Evolutionary conservation across 2,888 invertebrate species (phyloP), one percentile per base, ranked within the genome.

Genomic region (Ferdinandea cuprea): DNA sequence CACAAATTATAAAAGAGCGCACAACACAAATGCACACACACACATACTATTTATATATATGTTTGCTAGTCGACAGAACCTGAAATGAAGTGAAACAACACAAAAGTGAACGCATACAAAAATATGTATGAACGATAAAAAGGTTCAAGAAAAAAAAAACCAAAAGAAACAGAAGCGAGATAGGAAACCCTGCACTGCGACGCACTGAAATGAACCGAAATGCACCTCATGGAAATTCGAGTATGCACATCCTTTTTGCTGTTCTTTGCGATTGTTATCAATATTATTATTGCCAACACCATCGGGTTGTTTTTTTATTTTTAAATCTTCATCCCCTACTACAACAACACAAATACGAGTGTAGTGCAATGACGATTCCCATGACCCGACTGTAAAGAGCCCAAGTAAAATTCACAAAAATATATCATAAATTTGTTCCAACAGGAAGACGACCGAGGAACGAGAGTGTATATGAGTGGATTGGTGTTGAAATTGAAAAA

Each of bases 191-290:
- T 44, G 44, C 11, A 44, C 13, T 13, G 13, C 40, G 4, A 25
- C 28, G 28, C n/a, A 48, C 40, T 58, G 25, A 15, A 59, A 32
- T 32, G 44, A 4, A 13, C 13, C 4, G 17, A 28, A 32, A 6
- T 32, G 32, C 32, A 32, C n/a, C 61, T 50, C 40, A 40, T 40
- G 65, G 50, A 65, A 65, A 65, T 65, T 65, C 50, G 37, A 65
- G 50, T 17, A 37, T 68, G 56, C 56, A 68, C 56, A 68, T 68
- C 46, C 56, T 68, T 56, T 66, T 25, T 68, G 46, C 54, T 32
- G 15, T 56, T 56, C 46, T 44, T 46, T 56, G 35, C 56, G 68
- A 68, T 68, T 68, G 21, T 68, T 68, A 56, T 68, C 68, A 56
- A 56, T 68, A 68, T 46, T 68, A 30, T 56, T 44, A 52, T 56